These are phyloP conservation scores for Ametastegia equiseti DNA, from an alignment of 2,888 invertebrate genomes.

Conservation along the genomic window DNA sequence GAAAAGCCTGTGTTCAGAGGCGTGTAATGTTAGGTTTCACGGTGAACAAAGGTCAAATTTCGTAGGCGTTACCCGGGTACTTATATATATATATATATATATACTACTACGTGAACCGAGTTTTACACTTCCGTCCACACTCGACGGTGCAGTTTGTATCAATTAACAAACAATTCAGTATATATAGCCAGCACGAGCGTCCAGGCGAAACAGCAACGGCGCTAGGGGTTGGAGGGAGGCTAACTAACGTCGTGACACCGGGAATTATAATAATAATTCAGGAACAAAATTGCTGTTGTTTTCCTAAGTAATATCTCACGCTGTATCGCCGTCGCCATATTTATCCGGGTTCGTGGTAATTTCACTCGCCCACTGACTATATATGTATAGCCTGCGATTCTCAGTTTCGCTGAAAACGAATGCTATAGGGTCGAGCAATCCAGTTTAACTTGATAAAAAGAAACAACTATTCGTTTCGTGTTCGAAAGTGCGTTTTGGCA, in stretches of 20 bases:
- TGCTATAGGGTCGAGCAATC: constrained; percentile 54
- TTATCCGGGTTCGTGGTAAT: constrained; percentile 39
- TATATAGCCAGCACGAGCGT: neutral
- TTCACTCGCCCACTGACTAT: constrained; percentile 24
- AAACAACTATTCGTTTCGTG: constrained; percentile 27
- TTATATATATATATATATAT: too few species aligned
- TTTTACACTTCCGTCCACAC: constrained; percentile 18
- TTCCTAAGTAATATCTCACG: constrained; percentile 40
- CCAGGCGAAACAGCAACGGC: neutral
- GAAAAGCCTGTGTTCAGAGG: neutral
- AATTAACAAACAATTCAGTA: constrained; percentile 42
- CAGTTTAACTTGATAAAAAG: constrained; percentile 54
- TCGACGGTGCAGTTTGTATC: constrained; percentile 41
- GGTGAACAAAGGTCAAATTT: constrained; percentile 14
- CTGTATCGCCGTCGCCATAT: constrained; percentile 41
- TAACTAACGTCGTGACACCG: constrained; percentile 40
- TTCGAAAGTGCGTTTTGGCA: neutral
- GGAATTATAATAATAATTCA: constrained; percentile 46
- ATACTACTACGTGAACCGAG: neutral
- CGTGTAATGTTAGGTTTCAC: constrained; percentile 7
- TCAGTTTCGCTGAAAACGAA: constrained; percentile 18
- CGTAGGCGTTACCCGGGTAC: neutral
- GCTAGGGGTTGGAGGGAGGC: neutral
- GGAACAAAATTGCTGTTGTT: constrained; percentile 48
- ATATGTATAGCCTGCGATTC: neutral